Conservation (phyloP, 2,888 invertebrate species). For the Eupithecia centaureata region DNA sequence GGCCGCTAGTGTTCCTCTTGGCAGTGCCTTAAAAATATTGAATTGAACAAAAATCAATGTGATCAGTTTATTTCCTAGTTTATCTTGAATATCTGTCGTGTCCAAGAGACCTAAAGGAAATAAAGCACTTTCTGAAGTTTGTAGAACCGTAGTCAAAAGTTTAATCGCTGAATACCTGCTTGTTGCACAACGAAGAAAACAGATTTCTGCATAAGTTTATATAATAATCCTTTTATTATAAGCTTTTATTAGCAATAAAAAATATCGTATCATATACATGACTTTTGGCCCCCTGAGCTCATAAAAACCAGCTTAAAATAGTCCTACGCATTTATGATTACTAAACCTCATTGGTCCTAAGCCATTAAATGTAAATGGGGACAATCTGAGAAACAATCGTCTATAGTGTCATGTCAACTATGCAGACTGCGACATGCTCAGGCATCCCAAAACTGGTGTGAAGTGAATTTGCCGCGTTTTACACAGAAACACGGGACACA, state of each 20-base stretch:
- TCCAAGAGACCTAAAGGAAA: no score
- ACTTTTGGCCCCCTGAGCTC: not conserved
- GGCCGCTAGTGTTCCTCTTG: no score
- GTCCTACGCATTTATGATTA: conserved; percentile 15
- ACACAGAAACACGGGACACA: conserved; percentile 47
- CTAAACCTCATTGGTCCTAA: conserved; percentile 15
- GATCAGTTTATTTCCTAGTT: no score
- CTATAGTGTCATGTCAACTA: conserved; percentile 32
- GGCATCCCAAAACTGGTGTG: conserved; percentile 52
- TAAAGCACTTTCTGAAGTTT: not conserved
- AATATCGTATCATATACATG: conserved; percentile 8
- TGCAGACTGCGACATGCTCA: conserved; percentile 34
- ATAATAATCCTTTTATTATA: not conserved
- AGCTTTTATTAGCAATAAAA: conserved; percentile 7
- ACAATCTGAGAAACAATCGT: conserved; percentile 26
- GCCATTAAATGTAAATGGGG: conserved; percentile 34
- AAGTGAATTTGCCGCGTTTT: conserved; percentile 53
- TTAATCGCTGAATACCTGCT: not conserved
- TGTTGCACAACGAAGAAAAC: not conserved
- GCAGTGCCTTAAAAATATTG: no score
- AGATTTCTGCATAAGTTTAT: not conserved
- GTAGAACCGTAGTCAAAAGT: not conserved
- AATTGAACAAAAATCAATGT: no score
- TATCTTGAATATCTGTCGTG: no score
- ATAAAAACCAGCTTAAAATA: conserved; percentile 22